Percentiles rank a stretch among this genome's conserved stretches.
Conservation (phyloP, 2,113 vertebrate genomes). For the Balaenoptera acutorostrata region DNA sequence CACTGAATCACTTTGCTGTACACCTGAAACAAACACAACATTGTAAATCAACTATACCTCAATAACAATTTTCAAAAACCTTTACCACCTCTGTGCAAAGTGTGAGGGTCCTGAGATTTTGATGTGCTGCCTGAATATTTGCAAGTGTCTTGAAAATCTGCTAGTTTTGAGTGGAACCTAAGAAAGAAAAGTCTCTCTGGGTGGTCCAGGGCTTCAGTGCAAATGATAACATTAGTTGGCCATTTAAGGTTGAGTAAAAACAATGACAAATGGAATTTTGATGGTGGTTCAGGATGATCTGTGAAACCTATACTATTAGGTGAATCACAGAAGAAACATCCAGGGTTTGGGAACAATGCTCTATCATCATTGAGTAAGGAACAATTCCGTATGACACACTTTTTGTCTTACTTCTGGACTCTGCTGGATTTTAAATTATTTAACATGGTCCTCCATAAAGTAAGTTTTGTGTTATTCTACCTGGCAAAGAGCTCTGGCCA, state of each 20-base stretch:
- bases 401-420: neutral
- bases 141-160: neutral
- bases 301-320: neutral
- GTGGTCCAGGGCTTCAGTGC: neutral
- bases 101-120: neutral
- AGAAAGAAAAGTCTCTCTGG: neutral
- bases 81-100: neutral
- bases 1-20: neutral
- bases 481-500: neutral
- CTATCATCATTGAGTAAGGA: neutral
- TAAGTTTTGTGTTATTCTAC: neutral
- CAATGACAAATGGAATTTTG: neutral
- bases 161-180: neutral
- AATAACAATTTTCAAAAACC: neutral
- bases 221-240: neutral
- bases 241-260: neutral
- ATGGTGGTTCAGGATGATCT: neutral
- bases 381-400: neutral
- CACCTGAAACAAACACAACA: too few species aligned
- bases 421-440: neutral
- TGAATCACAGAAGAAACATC: neutral
- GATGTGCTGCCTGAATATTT: neutral
- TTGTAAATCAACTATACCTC: neutral
- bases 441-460: neutral
- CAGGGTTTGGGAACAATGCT: neutral